phyloP scores from a whole-genome alignment of 2,113 vertebrate genomes.

The Spizaetus ornatus region DNA sequence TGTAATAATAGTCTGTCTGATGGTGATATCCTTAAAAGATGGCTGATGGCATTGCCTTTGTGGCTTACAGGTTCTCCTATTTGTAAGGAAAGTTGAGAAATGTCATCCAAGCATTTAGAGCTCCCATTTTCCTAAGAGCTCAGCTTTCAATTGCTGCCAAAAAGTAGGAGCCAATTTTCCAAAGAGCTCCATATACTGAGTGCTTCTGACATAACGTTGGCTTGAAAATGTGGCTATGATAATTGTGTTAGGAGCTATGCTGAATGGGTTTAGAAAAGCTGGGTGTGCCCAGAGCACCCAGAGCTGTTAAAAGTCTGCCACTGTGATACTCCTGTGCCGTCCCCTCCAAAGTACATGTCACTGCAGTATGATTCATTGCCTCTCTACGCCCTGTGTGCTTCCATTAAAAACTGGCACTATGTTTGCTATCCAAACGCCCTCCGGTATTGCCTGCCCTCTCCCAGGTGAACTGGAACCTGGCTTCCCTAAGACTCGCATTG shows the following conservation, averaged over 20 bases:
- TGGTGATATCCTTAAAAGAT: not conserved
- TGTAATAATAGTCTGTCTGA: not conserved
- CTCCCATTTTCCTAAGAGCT: slow-evolving; percentile 33
- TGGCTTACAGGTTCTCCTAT: not conserved
- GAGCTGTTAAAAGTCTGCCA: not conserved
- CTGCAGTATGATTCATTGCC: not conserved
- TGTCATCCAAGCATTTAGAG: slow-evolving; percentile 8
- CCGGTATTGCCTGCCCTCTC: not conserved
- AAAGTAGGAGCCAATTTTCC: slow-evolving; percentile 39
- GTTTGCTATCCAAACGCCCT: not conserved
- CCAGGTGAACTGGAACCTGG: not conserved
- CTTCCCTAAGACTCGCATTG: not conserved
- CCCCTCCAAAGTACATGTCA: not conserved
- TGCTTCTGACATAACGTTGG: not conserved
- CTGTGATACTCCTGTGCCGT: not conserved
- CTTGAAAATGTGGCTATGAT: not conserved
- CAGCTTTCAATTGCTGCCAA: slow-evolving; percentile 39
- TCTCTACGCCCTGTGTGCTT: not conserved
- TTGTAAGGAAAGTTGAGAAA: slow-evolving; percentile 16
- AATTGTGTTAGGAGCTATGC: not conserved
- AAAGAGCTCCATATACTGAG: slow-evolving; percentile 17
- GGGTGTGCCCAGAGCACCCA: not conserved
- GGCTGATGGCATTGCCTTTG: not conserved
- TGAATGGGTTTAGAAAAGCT: not conserved
- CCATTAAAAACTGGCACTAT: not conserved